Evolutionary conservation across 2,113 vertebrate genomes (phyloP), one percentile per base, ranked within the genome.

Genomic region (Choloepus hoffmanni): DNA sequence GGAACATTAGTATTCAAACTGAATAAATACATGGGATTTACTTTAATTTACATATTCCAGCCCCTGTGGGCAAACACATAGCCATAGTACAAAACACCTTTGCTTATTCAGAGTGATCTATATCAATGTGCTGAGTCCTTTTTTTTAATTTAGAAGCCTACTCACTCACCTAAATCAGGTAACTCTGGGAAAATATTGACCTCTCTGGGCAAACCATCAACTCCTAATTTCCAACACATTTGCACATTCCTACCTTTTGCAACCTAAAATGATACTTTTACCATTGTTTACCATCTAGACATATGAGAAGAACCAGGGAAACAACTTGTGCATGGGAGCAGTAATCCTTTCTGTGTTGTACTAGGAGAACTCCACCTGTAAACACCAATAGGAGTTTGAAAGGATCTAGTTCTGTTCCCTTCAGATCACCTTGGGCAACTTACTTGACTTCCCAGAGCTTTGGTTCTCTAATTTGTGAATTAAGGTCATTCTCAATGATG

Each of bases 11-110:
- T 62, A 95, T 72, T 40, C 45, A 53, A 43, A 18, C 10, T 95
- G 50, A 95, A 36, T 81, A 94, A 30, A 58, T 18, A 58, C 8
- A 83, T 50, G 36, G 4, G 26, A 1, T 89, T 95, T 90, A 89
- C 50, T 92, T 74, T 92, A 83, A 8, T 58, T 93, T 95, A 4
- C 0, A 7, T 86, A 7, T 68, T 58, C 36, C 11, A 72, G 50
- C 19, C 68, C 16, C 48, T 55, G 0, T 70, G 40, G 40, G 28
- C 1, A 63, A 30, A 55, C 28, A 74, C 43, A 40, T 28, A 33
- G 8, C 16, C 9, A n/a, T 67, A 36, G 7, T 62, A 74, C 48
- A 36, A 36, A 65, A 78, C 55, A 78, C 21, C 23, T 87, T 65
- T 43, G 40, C 16, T 89, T 83, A 65, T 73, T 68, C 50, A 87